Base-by-base conservation (phyloP, 2,888 invertebrate species). In the Drosophila prostipennis region DNA sequence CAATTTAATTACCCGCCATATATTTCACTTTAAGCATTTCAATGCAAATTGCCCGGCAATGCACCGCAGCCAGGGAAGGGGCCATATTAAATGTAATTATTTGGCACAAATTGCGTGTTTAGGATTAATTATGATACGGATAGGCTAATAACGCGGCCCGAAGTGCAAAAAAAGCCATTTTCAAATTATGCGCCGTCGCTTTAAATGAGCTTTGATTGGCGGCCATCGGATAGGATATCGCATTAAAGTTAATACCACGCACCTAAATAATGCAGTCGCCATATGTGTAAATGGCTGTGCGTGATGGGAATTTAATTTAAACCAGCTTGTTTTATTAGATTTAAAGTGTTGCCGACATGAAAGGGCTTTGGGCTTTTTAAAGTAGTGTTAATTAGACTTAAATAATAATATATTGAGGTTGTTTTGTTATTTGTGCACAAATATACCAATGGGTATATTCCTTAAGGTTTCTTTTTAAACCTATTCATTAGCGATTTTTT, bases 71-170 rank as follows among this genome's bases (percentile, higher is more conserved):
- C 3, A 39, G 37, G 23, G 10, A 4, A 26, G 40, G 46, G 40
- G 52, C 51, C 77, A 61, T 64, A 89, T 84, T 89, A 87, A 87
- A 84, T 80, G 84, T 87, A 85, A 85, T 82, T 80, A 86, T 90
- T 89, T 89, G 80, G 86, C 76, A 80, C 74, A 84, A 90, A 88
- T 90, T 77, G 90, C 90, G 90, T 90, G 90, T 89, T 90, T 89
- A 87, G 89, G 81, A 89, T 88, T 89, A 89, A 90, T 90, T 90
- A 89, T 85, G 80, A 79, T 85, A 83, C 79, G 88, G 79, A 79
- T 81, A 87, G 82, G 75, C 84, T 87, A 90, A 90, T 90, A 85
- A 82, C 61, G 84, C 73, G 78, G 65, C 78, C 71, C 72, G 72
- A 83, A 81, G 83, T 84, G 85, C 85, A 89, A 84, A 82, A 85